A percentile compares a stretch with the other conserved stretches of the same genome.
Conservation (phyloP, 2,113 vertebrate species). For the Urocolius indicus region DNA sequence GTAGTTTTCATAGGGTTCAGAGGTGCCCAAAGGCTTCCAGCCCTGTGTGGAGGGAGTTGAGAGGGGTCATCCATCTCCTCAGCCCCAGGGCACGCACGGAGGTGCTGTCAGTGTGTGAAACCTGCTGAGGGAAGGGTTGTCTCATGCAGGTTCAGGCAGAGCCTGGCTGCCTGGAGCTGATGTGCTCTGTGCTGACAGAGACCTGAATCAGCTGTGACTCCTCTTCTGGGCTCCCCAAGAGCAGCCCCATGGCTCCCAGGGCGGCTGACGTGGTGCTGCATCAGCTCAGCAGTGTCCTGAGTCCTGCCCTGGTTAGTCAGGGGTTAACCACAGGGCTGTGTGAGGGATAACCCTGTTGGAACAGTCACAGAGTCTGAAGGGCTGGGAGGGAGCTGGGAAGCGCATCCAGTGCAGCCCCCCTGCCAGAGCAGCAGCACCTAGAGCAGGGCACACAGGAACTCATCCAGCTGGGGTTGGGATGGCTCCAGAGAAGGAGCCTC, state of each 20-base stretch:
- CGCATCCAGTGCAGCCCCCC: no score
- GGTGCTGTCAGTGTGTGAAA: background rate
- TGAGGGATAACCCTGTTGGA: accelerated
- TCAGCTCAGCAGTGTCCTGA: background rate
- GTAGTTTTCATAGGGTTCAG: background rate
- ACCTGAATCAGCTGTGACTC: background rate
- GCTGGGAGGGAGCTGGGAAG: no score
- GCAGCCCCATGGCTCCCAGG: accelerated
- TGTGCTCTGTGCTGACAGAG: accelerated
- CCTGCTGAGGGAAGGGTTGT: background rate
- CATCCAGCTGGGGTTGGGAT: no score
- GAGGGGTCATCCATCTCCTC: background rate
- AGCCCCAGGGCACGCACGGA: accelerated
- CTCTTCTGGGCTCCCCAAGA: background rate
- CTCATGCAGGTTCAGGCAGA: background rate
- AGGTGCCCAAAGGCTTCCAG: background rate
- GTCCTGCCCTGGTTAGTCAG: background rate
- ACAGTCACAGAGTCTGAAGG: no score
- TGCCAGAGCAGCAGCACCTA: no score
- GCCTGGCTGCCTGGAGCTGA: background rate
- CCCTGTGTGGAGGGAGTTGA: background rate
- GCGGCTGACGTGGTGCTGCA: background rate
- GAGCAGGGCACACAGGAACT: no score
- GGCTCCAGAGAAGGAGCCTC: no score
- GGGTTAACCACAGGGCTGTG: background rate